Conservation (phyloP, 2,113 vertebrate genomes). For the Sinocyclocheilus maitianheensis region DNA sequence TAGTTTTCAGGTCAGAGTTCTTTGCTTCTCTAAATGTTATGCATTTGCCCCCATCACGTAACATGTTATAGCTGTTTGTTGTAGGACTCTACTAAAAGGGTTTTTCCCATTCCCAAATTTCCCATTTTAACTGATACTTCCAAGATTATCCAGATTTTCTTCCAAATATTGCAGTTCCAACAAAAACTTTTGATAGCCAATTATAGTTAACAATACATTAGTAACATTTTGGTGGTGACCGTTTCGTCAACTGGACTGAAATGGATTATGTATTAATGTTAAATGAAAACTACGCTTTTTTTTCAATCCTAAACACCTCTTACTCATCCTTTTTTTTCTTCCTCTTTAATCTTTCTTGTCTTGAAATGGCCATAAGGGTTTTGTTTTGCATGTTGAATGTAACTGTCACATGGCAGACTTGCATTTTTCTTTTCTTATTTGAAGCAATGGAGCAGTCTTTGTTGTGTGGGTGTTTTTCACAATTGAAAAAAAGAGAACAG, state of each 20-base stretch:
- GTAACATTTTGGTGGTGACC: neutral
- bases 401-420: neutral
- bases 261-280: neutral
- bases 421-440: neutral
- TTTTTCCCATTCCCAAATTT: neutral
- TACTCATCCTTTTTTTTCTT: neutral
- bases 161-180: neutral
- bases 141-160: neutral
- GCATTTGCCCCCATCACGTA: neutral
- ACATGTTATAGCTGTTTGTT: neutral
- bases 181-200: neutral
- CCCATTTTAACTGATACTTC: neutral
- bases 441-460: neutral
- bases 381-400: neutral
- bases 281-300: neutral
- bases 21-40: neutral
- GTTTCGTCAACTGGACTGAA: neutral
- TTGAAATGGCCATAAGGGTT: neutral
- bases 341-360: neutral
- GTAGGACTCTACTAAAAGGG: neutral
- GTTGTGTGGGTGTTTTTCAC: slow-evolving; percentile 21
- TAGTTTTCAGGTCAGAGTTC: slow-evolving; percentile 17
- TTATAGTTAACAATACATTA: neutral
- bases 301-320: neutral
- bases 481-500: slow-evolving; percentile 13